Evolutionary conservation across 2,113 vertebrate genomes (phyloP).

Genomic region (Elaphurus davidianus): DNA sequence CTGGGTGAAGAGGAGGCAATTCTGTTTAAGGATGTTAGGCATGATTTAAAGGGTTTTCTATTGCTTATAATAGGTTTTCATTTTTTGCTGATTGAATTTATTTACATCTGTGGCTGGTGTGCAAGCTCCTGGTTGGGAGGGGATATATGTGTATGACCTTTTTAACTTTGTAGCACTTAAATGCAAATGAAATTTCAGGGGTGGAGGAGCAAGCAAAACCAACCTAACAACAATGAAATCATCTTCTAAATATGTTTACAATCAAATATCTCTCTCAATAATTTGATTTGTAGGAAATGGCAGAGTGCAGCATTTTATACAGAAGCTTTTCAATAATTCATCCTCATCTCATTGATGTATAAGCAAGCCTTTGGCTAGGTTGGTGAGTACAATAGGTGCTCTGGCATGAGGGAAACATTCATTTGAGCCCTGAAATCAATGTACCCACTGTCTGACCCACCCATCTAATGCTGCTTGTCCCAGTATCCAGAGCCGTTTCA

Average conservation of each 20-base stretch:
- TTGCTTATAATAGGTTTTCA: conserved; percentile 62
- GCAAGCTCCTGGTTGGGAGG: conserved; percentile 16
- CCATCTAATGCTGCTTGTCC: neutral
- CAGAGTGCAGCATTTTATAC: conserved; percentile 70
- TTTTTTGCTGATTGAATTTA: conserved; percentile 73
- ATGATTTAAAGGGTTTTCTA: conserved; percentile 69
- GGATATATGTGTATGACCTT: conserved; percentile 47
- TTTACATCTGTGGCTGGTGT: conserved; percentile 41
- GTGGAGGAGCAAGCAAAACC: conserved; percentile 41
- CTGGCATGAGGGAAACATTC: conserved; percentile 49
- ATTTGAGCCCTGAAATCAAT: conserved; percentile 58
- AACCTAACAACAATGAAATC: conserved; percentile 69
- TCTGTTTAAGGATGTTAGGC: conserved; percentile 64
- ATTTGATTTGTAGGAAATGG: conserved; percentile 78
- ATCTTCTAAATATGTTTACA: conserved; percentile 75
- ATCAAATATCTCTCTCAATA: conserved; percentile 73
- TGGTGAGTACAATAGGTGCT: conserved; percentile 59
- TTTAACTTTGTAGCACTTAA: conserved; percentile 67
- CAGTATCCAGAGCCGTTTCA: conserved; percentile 14
- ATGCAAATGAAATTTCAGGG: conserved; percentile 67
- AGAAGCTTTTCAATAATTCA: conserved; percentile 75
- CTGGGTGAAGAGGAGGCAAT: conserved; percentile 45
- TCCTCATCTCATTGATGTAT: conserved; percentile 66
- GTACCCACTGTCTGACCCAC: conserved; percentile 21
- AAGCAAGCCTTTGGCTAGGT: conserved; percentile 61